Base-by-base conservation (phyloP, 2,113 vertebrate species). In the Anoura caudifer region DNA sequence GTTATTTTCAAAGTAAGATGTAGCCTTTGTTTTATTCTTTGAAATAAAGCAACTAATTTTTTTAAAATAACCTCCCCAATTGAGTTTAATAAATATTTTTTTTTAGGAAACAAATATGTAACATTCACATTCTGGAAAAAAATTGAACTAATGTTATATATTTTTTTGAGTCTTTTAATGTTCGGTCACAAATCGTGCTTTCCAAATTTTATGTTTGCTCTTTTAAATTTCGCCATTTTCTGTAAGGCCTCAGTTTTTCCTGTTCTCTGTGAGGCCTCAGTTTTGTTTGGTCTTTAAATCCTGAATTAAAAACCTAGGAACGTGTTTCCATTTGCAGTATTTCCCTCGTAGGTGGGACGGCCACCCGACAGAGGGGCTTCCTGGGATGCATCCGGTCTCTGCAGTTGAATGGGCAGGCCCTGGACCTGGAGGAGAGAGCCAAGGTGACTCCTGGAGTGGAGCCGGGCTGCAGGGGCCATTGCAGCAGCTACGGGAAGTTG, bases 291-390 rank as follows among this genome's bases (percentile, higher is more conserved):
- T 79, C 87, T 75, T 65, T 65, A 56, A 88, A 41, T 72, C 50
- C 61, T 45, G 33, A 83, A 43, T 81, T 16, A 65, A 80, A 95
- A 22, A n/a, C 54, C 54, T 5, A 24, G 75, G 86, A 67, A 86
- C 94, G 17, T 92, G n/a, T 98, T 97, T 77, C 33, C 89, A 96
- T 85, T 79, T 84, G 33, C 72, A 75, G 59, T 96, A 6, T 97
- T 97, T 95, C 65, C 38, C 63, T 98, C 97, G 83, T 92, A 99
- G 99, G 99, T 94, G 99, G 99, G 38, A 99, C 99, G 0, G 99
- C 99, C 38, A 99, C 99, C n/a, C 98, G 99, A 33, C 99, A 99
- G 96, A 99, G 99, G 95, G 99, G 99, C 76, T 99, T 99, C 94
- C 97, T 99, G 85, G 99, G 99, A 5, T 99, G 99, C 43, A 99